phyloP scores from a whole-genome alignment of 2,797 vertebrate species.

The Denticeps clupeoides region DNA sequence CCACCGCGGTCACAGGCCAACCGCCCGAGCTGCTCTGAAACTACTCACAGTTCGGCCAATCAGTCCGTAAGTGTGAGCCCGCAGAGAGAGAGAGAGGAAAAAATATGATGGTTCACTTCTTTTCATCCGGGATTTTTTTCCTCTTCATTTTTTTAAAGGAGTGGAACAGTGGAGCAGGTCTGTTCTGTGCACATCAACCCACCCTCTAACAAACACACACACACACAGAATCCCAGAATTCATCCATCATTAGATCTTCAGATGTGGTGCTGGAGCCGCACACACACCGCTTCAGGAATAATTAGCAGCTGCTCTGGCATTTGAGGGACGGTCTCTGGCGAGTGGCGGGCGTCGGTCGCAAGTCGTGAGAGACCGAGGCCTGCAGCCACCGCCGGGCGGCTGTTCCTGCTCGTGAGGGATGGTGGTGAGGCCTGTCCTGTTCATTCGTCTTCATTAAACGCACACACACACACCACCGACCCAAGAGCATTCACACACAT shows the following conservation, averaged over 20 bases:
- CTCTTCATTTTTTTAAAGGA: too few relatives aligned
- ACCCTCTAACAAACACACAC: neutral
- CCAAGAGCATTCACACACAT: neutral
- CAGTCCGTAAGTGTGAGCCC: too few relatives aligned
- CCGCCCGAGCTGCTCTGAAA: too few relatives aligned
- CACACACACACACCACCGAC: too few relatives aligned
- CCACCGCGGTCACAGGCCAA: too few relatives aligned
- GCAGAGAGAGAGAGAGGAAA: too few relatives aligned
- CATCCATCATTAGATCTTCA: neutral
- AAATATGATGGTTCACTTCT: too few relatives aligned
- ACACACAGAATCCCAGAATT: neutral
- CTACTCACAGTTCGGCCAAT: too few relatives aligned
- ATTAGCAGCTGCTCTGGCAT: conserved; percentile 15
- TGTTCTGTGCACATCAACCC: neutral
- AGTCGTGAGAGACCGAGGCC: neutral
- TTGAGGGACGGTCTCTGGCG: conserved; percentile 5
- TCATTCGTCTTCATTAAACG: conserved; percentile 13
- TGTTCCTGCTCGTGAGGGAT: conserved; percentile 8
- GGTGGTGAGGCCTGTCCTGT: conserved; percentile 1
- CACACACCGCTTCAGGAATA: conserved; percentile 20
- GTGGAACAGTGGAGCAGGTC: too few relatives aligned
- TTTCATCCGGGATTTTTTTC: too few relatives aligned
- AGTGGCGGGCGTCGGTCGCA: neutral
- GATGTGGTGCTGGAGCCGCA: conserved; percentile 13
- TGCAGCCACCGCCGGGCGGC: neutral